Evolutionary conservation across 2,888 invertebrate species (phyloP).

Genomic region (Drosophila bunnanda): DNA sequence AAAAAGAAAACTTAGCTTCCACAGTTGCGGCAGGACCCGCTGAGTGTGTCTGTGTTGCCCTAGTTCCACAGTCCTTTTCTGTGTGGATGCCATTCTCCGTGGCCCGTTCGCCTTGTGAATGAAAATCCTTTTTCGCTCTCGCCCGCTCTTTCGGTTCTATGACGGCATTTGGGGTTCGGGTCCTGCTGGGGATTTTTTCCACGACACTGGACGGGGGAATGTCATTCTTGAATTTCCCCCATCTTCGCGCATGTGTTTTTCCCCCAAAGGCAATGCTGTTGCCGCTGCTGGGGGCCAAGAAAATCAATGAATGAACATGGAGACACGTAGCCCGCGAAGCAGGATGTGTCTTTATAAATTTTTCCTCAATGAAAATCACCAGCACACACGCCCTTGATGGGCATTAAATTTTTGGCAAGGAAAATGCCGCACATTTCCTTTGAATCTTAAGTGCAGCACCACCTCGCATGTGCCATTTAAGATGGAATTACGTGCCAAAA

Average conservation of each 20-base stretch:
- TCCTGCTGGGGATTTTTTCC: slow-evolving; percentile 40
- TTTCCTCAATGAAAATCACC: slow-evolving; percentile 42
- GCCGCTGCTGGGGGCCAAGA: slow-evolving; percentile 24
- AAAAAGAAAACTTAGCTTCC: slow-evolving; percentile 30
- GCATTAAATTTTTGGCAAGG: slow-evolving; percentile 22
- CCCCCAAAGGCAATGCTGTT: slow-evolving; percentile 33
- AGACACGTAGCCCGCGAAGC: slow-evolving; percentile 44
- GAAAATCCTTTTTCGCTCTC: slow-evolving; percentile 56
- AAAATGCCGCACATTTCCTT: slow-evolving; percentile 15
- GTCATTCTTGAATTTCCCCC: slow-evolving; percentile 49
- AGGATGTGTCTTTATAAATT: slow-evolving; percentile 34
- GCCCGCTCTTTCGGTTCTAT: slow-evolving; percentile 34
- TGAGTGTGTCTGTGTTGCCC: slow-evolving; percentile 51
- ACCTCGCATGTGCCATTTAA: slow-evolving; percentile 22
- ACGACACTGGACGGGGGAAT: slow-evolving; percentile 21
- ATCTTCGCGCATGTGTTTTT: slow-evolving; percentile 34
- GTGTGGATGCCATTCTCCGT: slow-evolving; percentile 59
- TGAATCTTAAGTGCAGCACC: slow-evolving; percentile 25
- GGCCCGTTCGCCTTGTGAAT: slow-evolving; percentile 67
- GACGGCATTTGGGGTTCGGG: slow-evolving; percentile 66
- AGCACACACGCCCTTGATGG: slow-evolving; percentile 2
- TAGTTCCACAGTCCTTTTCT: slow-evolving; percentile 68
- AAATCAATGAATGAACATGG: slow-evolving; percentile 59
- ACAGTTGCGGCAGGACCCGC: slow-evolving; percentile 51
- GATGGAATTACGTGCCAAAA: slow-evolving; percentile 46